Evolutionary conservation across 2,888 invertebrate genomes (phyloP).

Genomic region (Halictus ligatus): DNA sequence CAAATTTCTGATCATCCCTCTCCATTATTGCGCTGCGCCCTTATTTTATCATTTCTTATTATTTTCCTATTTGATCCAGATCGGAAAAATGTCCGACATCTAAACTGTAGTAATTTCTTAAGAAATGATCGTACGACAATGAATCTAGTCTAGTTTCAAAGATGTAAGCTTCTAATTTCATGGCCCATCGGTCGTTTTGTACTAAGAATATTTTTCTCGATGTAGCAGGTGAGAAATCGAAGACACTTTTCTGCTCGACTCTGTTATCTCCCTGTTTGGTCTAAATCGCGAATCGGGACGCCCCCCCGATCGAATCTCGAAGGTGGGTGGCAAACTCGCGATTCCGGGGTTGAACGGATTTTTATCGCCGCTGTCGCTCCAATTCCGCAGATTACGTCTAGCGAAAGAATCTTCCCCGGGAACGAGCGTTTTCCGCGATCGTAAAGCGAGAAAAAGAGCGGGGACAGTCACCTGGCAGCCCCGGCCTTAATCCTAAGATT

Average conservation of each 20-base stretch:
- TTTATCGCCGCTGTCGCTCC: constrained; percentile 21
- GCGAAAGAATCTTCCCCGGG: constrained; percentile 53
- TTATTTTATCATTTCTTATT: neutral
- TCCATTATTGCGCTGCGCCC: too few relatives aligned
- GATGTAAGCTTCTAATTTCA: too few relatives aligned
- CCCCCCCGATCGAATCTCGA: neutral
- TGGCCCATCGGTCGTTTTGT: too few relatives aligned
- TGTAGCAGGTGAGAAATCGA: too few relatives aligned
- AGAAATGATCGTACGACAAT: too few relatives aligned
- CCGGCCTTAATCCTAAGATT: constrained; percentile 79
- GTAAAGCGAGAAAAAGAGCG: constrained; percentile 64
- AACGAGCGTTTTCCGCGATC: constrained; percentile 55
- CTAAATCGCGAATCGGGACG: neutral
- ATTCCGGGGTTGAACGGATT: constrained; percentile 23
- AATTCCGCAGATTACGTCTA: constrained; percentile 52
- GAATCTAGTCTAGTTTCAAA: too few relatives aligned
- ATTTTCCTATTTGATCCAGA: too few relatives aligned
- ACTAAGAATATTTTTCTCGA: too few relatives aligned
- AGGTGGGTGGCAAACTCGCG: neutral
- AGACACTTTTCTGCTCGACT: too few relatives aligned
- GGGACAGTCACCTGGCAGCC: constrained; percentile 62
- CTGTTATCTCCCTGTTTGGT: neutral
- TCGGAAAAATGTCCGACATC: too few relatives aligned
- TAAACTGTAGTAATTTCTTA: too few relatives aligned
- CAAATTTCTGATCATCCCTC: too few relatives aligned